Evolutionary conservation across 2,797 vertebrate genomes (phyloP).

Genomic region (Chiloscyllium punctatum): DNA sequence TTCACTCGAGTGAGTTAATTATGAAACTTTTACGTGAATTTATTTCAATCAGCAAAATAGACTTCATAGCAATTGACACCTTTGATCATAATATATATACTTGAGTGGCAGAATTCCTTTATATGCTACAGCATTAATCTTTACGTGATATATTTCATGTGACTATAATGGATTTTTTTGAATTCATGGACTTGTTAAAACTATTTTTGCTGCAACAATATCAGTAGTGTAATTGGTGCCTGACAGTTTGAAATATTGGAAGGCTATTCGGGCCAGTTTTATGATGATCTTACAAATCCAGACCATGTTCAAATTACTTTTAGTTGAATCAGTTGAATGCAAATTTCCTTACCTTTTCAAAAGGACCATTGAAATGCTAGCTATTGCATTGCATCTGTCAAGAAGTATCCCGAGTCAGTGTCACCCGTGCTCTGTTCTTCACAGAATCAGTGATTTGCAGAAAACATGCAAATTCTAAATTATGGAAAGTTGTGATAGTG

Average conservation of each 20-base stretch:
- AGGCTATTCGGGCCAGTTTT: neutral
- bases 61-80: neutral
- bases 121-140: neutral
- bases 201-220: constrained; percentile 26
- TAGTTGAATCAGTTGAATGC: neutral
- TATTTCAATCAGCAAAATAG: neutral
- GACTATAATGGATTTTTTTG: constrained; percentile 39
- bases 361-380: neutral
- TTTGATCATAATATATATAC: neutral
- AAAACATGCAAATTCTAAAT: neutral
- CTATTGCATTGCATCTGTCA: neutral
- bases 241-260: constrained; percentile 22
- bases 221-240: neutral
- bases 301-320: neutral
- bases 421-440: neutral
- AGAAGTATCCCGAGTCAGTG: neutral
- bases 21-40: neutral
- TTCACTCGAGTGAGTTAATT: neutral
- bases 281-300: neutral
- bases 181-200: constrained; percentile 44
- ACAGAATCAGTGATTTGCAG: neutral
- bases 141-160: neutral
- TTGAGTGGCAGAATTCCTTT: neutral
- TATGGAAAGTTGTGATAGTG: neutral
- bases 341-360: neutral